Conservation (phyloP, 1,140 invertebrate species). For the Drosophila gunungcola region DNA sequence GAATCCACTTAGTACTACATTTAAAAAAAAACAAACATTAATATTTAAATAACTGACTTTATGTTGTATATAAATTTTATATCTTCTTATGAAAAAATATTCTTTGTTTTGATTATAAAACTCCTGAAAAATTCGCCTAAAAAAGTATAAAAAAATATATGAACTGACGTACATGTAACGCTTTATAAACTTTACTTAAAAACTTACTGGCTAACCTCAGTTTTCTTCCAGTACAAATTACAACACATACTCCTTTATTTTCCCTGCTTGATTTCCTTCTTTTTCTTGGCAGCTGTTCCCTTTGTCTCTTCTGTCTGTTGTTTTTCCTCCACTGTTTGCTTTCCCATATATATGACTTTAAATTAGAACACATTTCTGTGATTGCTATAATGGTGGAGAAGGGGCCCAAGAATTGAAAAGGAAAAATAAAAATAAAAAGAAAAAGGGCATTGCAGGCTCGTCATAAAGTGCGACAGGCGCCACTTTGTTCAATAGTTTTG, state of each 20-base stretch:
- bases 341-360: conserved; percentile 64
- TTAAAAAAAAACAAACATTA: too few species aligned
- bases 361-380: conserved; percentile 81
- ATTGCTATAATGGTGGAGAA: conserved; percentile 58
- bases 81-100: too few species aligned
- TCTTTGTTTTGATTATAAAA: too few species aligned
- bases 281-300: conserved; percentile 74
- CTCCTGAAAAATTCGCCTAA: too few species aligned
- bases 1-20: too few species aligned
- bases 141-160: too few species aligned
- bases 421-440: not conserved
- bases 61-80: too few species aligned
- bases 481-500: conserved; percentile 77
- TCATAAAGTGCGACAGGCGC: conserved; percentile 76
- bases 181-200: too few species aligned
- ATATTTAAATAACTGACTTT: too few species aligned
- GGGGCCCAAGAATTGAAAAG: too few species aligned
- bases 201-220: too few species aligned
- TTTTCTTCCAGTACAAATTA: not conserved
- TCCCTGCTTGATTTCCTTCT: conserved; percentile 7
- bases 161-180: too few species aligned
- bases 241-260: not conserved
- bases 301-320: conserved; percentile 35
- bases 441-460: conserved; percentile 26
- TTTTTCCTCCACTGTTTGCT: conserved; percentile 27